Evolutionary conservation across 2,113 vertebrate species (phyloP), one percentile per base, ranked within the genome.

Genomic region (Taxidea taxus): DNA sequence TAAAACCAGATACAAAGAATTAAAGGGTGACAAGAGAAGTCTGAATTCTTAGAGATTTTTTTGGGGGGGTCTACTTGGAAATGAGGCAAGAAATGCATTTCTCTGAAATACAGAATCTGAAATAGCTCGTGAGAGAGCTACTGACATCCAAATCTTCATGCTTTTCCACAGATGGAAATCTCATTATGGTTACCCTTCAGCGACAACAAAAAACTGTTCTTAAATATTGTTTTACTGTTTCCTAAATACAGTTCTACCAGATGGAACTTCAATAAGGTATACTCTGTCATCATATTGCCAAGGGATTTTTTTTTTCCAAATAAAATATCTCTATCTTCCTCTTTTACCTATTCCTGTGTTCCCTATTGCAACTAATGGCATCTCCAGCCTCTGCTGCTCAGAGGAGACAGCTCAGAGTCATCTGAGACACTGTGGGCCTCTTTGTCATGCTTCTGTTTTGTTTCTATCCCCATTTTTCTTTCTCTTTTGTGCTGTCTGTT

Each of bases 181-280:
- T 94, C 60, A 97, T 95, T 84, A 97, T 54, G 29, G 39, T 44
- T 94, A 42, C 8, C 84, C 13, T 44, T 27, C 4, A 93, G 70
- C 31, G 64, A 97, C 84, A 66, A 94, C 54, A 97, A 93, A 66
- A 88, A 75, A 34, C 15, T 74, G 23, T 39, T 83, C 51, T 92
- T 96, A 97, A 96, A 97, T 87, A 90, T 23, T 94, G 39, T 58
- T 97, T 96, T 86, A 64, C 54, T 86, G 21, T 25, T 37, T 78
- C 47, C 89, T 95, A 98, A 97, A 96, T 90, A 94, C 56, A 86
- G 13, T 51, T 97, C 96, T 95, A 97, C 9, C 56, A 94, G 15
- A 98, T 92, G 34, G 87, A 84, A 90, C 91, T 95, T 37, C 15
- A 97, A 95, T n/a, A 94, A 64, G 78, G n/a, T 96, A 86, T 86